Percentiles rank a stretch among this genome's conserved stretches.
Evolutionary conservation across 2,888 invertebrate species (phyloP).

Genomic region (Pachydiplax longipennis): DNA sequence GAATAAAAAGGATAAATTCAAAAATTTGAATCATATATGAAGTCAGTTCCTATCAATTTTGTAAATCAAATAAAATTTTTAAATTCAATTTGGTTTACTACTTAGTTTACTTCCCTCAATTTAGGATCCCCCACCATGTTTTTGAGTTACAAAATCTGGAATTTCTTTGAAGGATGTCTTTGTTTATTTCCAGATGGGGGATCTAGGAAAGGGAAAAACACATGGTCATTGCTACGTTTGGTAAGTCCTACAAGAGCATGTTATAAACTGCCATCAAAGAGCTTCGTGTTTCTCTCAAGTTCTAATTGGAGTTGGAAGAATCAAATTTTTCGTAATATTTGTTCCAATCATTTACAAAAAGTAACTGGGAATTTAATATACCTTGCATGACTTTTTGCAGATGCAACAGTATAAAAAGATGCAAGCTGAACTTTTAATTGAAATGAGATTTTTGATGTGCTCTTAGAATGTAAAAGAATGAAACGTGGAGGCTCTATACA

Average conservation of each 20-base stretch:
- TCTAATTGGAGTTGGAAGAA: too few species aligned
- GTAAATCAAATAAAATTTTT: not conserved
- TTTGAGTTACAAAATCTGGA: slow-evolving; percentile 46
- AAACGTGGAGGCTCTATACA: too few species aligned
- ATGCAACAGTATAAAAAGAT: not conserved
- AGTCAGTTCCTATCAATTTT: not conserved
- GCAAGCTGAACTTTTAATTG: too few species aligned
- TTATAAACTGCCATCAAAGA: not conserved
- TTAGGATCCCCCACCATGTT: not conserved
- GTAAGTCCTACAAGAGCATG: slow-evolving; percentile 54
- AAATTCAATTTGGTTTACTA: not conserved
- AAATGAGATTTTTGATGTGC: too few species aligned
- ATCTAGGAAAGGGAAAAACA: slow-evolving; percentile 59
- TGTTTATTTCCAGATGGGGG: slow-evolving; percentile 56
- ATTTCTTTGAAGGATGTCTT: slow-evolving; percentile 51
- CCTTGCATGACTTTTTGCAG: slow-evolving; percentile 24
- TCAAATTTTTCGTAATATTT: too few species aligned
- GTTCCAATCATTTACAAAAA: not conserved
- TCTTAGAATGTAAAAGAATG: too few species aligned
- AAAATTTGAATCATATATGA: too few species aligned
- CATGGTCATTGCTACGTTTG: slow-evolving; percentile 61
- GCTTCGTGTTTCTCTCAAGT: too few species aligned
- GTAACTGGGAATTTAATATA: not conserved
- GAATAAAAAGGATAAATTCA: too few species aligned
- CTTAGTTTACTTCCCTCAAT: not conserved